phyloP scores from a whole-genome alignment of 2,113 vertebrate species.

The Mugil cephalus region DNA sequence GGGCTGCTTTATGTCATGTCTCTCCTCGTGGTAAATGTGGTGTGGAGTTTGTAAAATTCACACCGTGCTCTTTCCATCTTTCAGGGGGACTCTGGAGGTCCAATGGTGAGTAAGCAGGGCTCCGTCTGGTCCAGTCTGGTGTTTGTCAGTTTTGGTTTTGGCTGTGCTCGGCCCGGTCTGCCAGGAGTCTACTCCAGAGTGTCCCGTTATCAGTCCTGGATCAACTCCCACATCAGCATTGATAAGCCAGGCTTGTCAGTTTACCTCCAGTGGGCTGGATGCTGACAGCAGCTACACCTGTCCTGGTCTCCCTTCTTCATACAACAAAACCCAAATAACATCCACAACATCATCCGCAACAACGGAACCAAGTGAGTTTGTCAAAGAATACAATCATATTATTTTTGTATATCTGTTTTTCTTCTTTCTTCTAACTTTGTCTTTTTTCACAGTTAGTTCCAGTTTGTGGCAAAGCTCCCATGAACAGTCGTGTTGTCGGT shows the following conservation, averaged over 20 bases:
- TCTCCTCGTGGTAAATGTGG: background rate
- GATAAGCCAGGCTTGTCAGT: constrained; percentile 63
- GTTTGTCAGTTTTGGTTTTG: constrained; percentile 89
- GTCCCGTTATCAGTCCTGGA: constrained; percentile 86
- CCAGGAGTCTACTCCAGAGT: constrained; percentile 89
- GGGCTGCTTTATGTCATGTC: background rate
- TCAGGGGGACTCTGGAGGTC: constrained; percentile 90
- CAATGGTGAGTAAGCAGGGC: constrained; percentile 83
- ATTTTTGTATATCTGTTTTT: background rate
- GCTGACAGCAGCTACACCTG: constrained; percentile 56
- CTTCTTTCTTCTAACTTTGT: background rate
- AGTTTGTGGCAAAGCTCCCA: constrained; percentile 54
- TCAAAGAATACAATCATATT: too few relatives aligned
- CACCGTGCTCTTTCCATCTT: background rate
- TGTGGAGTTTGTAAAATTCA: background rate
- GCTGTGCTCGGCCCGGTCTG: constrained; percentile 86
- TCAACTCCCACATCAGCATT: constrained; percentile 60
- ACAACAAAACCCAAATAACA: too few relatives aligned
- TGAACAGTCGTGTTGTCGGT: constrained; percentile 24
- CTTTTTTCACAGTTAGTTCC: background rate
- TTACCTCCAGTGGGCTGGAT: constrained; percentile 49
- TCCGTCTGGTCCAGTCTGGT: constrained; percentile 86
- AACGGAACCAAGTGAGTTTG: background rate
- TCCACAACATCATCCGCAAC: too few relatives aligned
- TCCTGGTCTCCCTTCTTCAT: constrained; percentile 19